A percentile compares a stretch with the other conserved stretches of the same genome.
Conservation (phyloP, 2,797 vertebrate genomes). For the Fistularia commersonii region DNA sequence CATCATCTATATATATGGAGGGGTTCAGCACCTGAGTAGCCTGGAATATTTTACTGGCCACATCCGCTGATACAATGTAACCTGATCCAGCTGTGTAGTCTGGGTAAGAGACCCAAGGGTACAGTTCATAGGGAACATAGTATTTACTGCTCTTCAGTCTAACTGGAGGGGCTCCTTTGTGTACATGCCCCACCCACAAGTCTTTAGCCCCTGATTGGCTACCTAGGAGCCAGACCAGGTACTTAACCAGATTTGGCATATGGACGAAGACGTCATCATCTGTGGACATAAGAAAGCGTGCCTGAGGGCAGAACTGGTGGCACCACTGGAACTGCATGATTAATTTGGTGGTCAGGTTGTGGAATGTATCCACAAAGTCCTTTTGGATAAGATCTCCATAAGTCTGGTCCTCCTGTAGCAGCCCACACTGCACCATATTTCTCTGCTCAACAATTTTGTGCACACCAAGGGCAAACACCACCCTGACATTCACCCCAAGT, state of each 20-base stretch:
- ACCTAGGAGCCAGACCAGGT: slow-evolving; percentile 77
- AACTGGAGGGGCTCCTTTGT: slow-evolving; percentile 84
- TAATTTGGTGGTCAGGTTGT: slow-evolving; percentile 93
- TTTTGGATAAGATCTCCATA: slow-evolving; percentile 89
- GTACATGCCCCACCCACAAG: slow-evolving; percentile 91
- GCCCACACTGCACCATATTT: not conserved
- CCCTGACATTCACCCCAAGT: slow-evolving; percentile 84
- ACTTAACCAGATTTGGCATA: slow-evolving; percentile 88
- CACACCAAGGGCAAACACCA: slow-evolving; percentile 85
- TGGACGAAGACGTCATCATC: slow-evolving; percentile 96
- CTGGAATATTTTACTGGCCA: slow-evolving; percentile 84
- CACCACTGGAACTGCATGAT: slow-evolving; percentile 93
- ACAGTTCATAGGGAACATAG: slow-evolving; percentile 88
- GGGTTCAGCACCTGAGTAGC: slow-evolving; percentile 87
- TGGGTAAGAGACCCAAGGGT: slow-evolving; percentile 89
- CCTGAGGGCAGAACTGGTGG: slow-evolving; percentile 83
- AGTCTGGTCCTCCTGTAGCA: slow-evolving; percentile 77
- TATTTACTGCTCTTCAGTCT: slow-evolving; percentile 89
- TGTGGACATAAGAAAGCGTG: slow-evolving; percentile 92
- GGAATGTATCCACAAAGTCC: slow-evolving; percentile 90
- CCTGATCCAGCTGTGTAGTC: slow-evolving; percentile 94
- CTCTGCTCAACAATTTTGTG: slow-evolving; percentile 27
- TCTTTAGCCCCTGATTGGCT: slow-evolving; percentile 66
- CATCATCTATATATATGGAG: slow-evolving; percentile 93
- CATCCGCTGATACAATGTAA: slow-evolving; percentile 88